Evolutionary conservation across 2,113 vertebrate genomes (phyloP), one percentile per base, ranked within the genome.

Genomic region (Hemichromis elongatus): DNA sequence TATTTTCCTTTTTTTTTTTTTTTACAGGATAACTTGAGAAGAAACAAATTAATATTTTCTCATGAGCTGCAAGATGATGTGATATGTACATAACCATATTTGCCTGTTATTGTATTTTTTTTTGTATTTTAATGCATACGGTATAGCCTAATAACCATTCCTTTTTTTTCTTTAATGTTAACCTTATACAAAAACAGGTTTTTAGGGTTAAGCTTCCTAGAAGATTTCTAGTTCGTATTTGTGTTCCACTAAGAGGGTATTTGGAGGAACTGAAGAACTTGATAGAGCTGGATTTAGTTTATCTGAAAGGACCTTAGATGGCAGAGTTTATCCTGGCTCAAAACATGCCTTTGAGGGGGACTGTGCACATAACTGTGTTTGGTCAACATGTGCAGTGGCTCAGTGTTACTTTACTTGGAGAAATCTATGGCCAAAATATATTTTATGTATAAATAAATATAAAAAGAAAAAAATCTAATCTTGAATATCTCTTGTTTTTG

Each of bases 301-400:
- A 47, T 70, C 8, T 70, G 30, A 70, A 70, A 70, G 63, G 63
- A 42, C 21, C 63, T 45, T 3, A 73, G 40, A 70, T 26, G 37
- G 66, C 40, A 18, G 40, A 70, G 66, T 18, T 70, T 70, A 45
- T 70, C 66, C 68, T 73, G 68, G 68, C 68, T 73, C 42, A 73
- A 73, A 47, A 73, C 12, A 18, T 73, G 66, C 45, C 40, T 70
- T 45, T 45, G n/a, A 70, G 40, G 42, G 68, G 68, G 24, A 47
- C 40, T 47, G 13, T 47, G 37, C 68, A 73, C 42, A 45, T 73
- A 50, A 28, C 14, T 28, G 24, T 73, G 68, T 73, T 73, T 50
- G 24, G 16, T 45, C 24, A 26, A 26, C 24, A 10, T 50, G 42
- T 73, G 16, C 16, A 73, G 9, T 19, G 40, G 50, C 2, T 73